Evolutionary conservation across 2,797 vertebrate genomes (phyloP).

Genomic region (Hippocampus kuda): DNA sequence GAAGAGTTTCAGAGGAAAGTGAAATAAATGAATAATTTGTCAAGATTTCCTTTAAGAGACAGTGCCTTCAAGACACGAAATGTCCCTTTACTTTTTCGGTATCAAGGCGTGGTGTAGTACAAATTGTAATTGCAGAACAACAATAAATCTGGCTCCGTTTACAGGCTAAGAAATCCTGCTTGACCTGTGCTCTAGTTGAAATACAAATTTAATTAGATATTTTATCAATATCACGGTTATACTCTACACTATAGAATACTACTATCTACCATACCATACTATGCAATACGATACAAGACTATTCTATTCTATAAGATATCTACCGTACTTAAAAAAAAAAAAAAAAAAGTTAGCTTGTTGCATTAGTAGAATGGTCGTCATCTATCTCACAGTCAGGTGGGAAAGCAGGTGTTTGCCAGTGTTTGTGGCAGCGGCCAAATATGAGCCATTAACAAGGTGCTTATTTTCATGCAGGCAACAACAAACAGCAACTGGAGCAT

Average conservation of each 20-base stretch:
- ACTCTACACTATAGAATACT: too few species aligned
- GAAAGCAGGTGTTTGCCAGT: constrained; percentile 8
- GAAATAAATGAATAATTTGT: not conserved
- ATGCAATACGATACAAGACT: too few species aligned
- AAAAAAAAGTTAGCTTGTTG: not conserved
- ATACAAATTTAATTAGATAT: not conserved
- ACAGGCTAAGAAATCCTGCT: not conserved
- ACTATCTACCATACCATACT: too few species aligned
- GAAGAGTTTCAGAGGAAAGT: not conserved
- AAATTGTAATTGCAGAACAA: not conserved
- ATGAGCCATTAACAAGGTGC: constrained; percentile 12
- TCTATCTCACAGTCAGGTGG: constrained; percentile 1
- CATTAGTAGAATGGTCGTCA: constrained; percentile 23
- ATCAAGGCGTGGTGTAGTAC: not conserved
- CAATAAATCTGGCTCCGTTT: not conserved
- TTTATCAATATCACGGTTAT: not conserved
- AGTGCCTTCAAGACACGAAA: not conserved
- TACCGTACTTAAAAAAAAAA: not conserved
- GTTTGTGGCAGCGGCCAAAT: constrained; percentile 14
- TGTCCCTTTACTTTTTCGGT: not conserved
- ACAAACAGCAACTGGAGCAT: constrained; percentile 12
- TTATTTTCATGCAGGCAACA: constrained; percentile 8
- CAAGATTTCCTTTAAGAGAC: not conserved
- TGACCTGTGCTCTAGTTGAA: not conserved
- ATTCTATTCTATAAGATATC: too few species aligned